Percentiles rank a stretch among this genome's conserved stretches.
Evolutionary conservation across 2,888 invertebrate genomes (phyloP).

Genomic region (Cabera pusaria): DNA sequence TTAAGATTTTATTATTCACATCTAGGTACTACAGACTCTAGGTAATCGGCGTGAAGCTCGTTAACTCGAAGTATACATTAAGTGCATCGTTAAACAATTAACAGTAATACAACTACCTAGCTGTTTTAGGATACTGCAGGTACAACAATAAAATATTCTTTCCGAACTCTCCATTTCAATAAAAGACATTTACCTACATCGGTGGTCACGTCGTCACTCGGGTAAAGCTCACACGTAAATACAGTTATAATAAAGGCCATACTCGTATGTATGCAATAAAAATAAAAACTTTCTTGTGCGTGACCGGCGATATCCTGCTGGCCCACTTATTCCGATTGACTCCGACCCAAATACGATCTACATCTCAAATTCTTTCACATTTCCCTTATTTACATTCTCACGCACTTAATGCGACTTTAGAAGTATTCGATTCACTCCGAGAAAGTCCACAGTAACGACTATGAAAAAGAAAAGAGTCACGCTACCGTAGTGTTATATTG

Average conservation of each 20-base stretch:
- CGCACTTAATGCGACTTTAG: slow-evolving; percentile 32
- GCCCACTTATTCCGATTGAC: slow-evolving; percentile 40
- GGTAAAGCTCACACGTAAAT: slow-evolving; percentile 6
- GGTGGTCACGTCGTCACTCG: slow-evolving; percentile 3
- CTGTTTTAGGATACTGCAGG: too few relatives aligned
- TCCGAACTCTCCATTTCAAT: slow-evolving; percentile 5
- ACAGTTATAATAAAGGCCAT: slow-evolving; percentile 12
- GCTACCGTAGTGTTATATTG: slow-evolving; percentile 16
- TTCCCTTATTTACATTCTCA: slow-evolving; percentile 24
- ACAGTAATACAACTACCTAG: too few relatives aligned
- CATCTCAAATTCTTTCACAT: slow-evolving; percentile 29
- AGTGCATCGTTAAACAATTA: slow-evolving; percentile 5
- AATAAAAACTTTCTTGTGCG: slow-evolving; percentile 35
- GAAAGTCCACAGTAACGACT: slow-evolving; percentile 8
- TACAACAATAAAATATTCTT: too few relatives aligned
- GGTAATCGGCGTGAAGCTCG: slow-evolving; percentile 30
- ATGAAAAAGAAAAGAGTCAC: slow-evolving; percentile 18
- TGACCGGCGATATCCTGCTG: slow-evolving; percentile 33
- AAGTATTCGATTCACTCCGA: slow-evolving; percentile 15
- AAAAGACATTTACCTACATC: slow-evolving; percentile 10
- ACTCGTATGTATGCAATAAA: slow-evolving; percentile 29
- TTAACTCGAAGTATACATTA: slow-evolving; percentile 24
- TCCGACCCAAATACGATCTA: slow-evolving; percentile 27
- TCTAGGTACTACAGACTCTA: too few relatives aligned
- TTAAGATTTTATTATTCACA: slow-evolving; percentile 40